A percentile compares a stretch with the other conserved stretches of the same genome.
Conservation (phyloP, 2,888 invertebrate species). For the Strigamia transsilvanica region DNA sequence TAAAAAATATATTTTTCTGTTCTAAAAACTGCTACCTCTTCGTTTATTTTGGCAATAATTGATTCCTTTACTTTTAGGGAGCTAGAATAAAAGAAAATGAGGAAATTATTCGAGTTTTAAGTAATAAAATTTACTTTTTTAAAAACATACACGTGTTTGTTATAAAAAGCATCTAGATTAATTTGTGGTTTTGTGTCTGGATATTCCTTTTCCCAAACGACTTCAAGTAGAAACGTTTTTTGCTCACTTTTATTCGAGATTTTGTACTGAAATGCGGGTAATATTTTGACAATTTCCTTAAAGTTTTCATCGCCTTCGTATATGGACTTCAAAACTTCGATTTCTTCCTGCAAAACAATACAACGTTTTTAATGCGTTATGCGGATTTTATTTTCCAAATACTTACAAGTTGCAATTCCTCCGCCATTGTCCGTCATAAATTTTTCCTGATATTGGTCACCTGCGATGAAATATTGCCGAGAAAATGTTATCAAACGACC, state of each 20-base stretch:
- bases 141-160: slow-evolving; percentile 82
- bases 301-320: slow-evolving; percentile 92
- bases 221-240: slow-evolving; percentile 86
- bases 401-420: slow-evolving; percentile 21
- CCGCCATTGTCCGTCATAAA: neutral
- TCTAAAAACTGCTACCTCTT: neutral
- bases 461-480: neutral
- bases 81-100: neutral
- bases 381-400: neutral
- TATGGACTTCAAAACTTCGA: slow-evolving; percentile 89
- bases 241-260: slow-evolving; percentile 80
- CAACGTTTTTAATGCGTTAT: neutral
- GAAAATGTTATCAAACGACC: neutral
- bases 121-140: neutral
- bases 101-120: neutral
- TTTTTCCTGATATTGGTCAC: neutral
- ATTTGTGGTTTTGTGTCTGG: slow-evolving; percentile 82
- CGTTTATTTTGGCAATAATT: neutral
- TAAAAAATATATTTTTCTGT: too few relatives aligned
- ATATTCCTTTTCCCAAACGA: slow-evolving; percentile 86
- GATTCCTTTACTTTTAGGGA: neutral
- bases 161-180: slow-evolving; percentile 91
- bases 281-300: slow-evolving; percentile 74
- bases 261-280: slow-evolving; percentile 88
- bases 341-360: slow-evolving; percentile 73